Evolutionary conservation across 2,888 invertebrate species (phyloP).

Genomic region (Volucella inflata): DNA sequence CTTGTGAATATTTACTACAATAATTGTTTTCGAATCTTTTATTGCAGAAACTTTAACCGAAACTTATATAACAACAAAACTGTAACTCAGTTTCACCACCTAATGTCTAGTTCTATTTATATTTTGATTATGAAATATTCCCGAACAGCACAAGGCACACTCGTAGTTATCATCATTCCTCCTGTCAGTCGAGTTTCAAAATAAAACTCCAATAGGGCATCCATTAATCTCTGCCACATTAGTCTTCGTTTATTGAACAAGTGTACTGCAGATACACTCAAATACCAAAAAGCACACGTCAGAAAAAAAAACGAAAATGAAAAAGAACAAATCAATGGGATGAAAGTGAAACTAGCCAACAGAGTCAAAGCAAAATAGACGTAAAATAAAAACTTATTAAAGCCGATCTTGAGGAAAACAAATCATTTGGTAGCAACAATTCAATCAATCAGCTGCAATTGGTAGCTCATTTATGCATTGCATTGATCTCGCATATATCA

Average conservation of each 20-base stretch:
- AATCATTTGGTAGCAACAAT: slow-evolving; percentile 77
- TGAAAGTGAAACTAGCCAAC: slow-evolving; percentile 57
- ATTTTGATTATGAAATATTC: too few species aligned
- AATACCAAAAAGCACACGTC: neutral
- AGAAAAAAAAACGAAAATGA: neutral
- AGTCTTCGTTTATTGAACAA: slow-evolving; percentile 6
- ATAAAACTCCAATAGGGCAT: neutral
- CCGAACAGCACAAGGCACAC: too few species aligned
- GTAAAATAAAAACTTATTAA: slow-evolving; percentile 64
- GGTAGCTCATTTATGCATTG: slow-evolving; percentile 83
- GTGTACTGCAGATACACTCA: neutral
- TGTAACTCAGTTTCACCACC: too few species aligned
- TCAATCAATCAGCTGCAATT: slow-evolving; percentile 83
- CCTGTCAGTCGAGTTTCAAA: too few species aligned
- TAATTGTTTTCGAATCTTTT: too few species aligned
- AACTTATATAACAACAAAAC: too few species aligned
- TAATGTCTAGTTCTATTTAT: too few species aligned
- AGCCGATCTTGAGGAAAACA: slow-evolving; percentile 63
- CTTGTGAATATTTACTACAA: too few species aligned
- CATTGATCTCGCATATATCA: slow-evolving; percentile 77
- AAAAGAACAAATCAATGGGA: slow-evolving; percentile 29
- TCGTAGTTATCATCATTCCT: too few species aligned
- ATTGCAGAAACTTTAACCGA: too few species aligned
- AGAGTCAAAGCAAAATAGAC: neutral
- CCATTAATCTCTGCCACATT: slow-evolving; percentile 3